Conservation (phyloP, 2,113 vertebrate species). For the human (Homo sapiens) region DNA sequence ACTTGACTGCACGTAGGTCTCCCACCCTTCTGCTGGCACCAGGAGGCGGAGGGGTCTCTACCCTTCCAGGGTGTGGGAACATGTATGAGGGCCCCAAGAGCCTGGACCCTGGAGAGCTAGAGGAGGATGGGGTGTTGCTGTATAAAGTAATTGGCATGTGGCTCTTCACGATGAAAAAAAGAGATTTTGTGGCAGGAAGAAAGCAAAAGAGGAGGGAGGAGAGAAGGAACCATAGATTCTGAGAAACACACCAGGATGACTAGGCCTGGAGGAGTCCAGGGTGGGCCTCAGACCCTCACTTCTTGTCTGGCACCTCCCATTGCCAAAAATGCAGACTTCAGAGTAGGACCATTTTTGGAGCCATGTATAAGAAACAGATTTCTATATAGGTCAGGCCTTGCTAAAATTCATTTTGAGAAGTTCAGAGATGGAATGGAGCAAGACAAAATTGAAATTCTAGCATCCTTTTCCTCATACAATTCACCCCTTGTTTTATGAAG, state of each 20-base stretch:
- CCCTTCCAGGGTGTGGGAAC: neutral
- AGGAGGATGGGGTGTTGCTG: neutral
- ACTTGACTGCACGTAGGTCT: neutral
- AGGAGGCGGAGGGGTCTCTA: neutral
- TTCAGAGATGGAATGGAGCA: neutral
- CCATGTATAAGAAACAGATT: neutral
- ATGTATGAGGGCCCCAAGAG: neutral
- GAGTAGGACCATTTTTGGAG: neutral
- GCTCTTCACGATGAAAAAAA: neutral
- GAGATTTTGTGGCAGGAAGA: neutral
- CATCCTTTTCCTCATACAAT: neutral
- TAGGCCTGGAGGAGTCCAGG: neutral
- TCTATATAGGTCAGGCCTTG: neutral
- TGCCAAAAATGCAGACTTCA: neutral
- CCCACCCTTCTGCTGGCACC: neutral
- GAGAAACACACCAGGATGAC: neutral
- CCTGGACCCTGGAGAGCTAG: neutral
- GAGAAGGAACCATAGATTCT: neutral
- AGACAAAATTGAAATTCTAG: conserved; percentile 11
- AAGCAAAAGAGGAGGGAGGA: neutral
- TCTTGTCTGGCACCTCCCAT: neutral
- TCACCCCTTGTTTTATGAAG: neutral
- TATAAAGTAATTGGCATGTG: neutral
- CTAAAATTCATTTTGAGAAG: conserved; percentile 24
- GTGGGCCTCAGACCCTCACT: neutral